Conservation (phyloP, 2,888 invertebrate species). For the Dioctria rufipes region DNA sequence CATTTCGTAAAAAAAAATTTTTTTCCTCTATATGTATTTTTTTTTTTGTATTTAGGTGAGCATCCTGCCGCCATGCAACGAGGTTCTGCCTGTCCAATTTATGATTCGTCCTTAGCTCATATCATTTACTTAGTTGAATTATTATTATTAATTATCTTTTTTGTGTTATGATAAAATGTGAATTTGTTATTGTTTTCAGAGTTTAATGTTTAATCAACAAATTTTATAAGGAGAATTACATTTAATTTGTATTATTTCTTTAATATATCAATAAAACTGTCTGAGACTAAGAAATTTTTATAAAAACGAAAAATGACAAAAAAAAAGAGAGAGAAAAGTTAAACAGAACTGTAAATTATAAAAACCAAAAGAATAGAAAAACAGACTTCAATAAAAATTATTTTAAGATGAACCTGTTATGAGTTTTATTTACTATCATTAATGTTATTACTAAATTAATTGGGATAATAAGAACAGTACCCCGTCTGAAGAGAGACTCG, state of each 20-base stretch:
- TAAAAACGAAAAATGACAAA: neutral
- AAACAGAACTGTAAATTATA: too few relatives aligned
- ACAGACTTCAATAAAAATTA: neutral
- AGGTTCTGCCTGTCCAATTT: conserved; percentile 75
- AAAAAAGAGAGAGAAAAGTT: neutral
- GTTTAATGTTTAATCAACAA: neutral
- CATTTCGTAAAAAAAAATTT: too few relatives aligned
- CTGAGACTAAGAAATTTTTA: neutral
- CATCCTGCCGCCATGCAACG: conserved; percentile 93
- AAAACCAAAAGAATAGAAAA: too few relatives aligned
- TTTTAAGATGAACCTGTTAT: neutral
- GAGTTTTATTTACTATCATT: too few relatives aligned
- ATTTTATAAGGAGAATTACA: neutral
- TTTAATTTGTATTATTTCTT: neutral
- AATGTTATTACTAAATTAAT: too few relatives aligned
- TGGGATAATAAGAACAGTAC: too few relatives aligned
- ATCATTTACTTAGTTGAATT: neutral
- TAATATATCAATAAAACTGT: neutral
- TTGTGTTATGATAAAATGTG: neutral
- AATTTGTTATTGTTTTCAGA: neutral
- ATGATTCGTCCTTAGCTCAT: neutral
- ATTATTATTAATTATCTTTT: neutral
- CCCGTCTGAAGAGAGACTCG: too few relatives aligned
- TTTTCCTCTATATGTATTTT: too few relatives aligned
- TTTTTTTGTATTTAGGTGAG: conserved; percentile 76